phyloP scores from a whole-genome alignment of 2,888 invertebrate genomes.

The Phoenoteleia sp. region DNA sequence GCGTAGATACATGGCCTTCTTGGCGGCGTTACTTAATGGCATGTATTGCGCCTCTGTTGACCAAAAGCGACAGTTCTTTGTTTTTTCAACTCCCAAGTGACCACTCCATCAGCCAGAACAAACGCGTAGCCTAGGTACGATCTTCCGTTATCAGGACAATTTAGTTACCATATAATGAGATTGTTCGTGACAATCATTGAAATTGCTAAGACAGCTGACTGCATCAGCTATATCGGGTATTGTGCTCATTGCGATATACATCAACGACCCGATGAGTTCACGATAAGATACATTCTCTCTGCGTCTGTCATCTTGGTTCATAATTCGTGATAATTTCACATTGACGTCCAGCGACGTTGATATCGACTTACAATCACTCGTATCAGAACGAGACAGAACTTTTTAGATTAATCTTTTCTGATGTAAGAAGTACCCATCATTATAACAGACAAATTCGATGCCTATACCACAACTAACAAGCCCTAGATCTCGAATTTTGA shows the following conservation, averaged over 20 bases:
- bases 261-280: neutral
- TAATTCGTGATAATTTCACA: neutral
- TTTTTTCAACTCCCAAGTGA: slow-evolving; percentile 15
- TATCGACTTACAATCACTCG: neutral
- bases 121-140: slow-evolving; percentile 12
- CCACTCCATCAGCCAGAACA: neutral
- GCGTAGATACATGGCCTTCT: neutral
- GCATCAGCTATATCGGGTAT: no score
- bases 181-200: neutral
- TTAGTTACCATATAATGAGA: neutral
- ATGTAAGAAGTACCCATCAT: neutral
- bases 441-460: neutral
- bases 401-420: neutral
- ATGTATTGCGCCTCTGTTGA: slow-evolving; percentile 23
- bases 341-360: neutral
- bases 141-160: neutral
- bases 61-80: slow-evolving; percentile 1
- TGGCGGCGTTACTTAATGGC: neutral
- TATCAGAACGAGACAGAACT: neutral
- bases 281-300: neutral
- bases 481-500: neutral
- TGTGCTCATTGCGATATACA: no score
- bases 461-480: neutral
- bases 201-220: neutral
- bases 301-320: neutral